Base-by-base conservation (phyloP, 2,113 vertebrate species). In the Psilopogon haemacephalus region DNA sequence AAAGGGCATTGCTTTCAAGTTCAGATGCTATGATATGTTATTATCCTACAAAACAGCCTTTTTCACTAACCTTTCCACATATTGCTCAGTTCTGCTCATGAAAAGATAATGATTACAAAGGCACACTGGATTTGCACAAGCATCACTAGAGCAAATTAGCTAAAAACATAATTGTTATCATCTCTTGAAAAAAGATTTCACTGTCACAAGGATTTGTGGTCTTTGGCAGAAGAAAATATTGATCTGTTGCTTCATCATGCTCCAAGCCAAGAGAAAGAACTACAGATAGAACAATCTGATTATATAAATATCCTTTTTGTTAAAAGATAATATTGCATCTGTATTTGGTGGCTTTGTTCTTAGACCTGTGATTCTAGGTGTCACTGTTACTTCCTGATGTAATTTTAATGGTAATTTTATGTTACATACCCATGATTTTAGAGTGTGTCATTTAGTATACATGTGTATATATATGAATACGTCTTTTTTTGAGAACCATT, bases 1-100 rank as follows among this genome's bases (percentile, higher is more conserved):
- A 90, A 79, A 87, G 44, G 50, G 28, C 32, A 70, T 92, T 75
- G 37, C 55, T 92, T 93, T 90, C 40, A 75, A 72, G n/a, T 86
- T 95, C 38, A 69, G 60, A 67, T 70, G 30, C 14, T 90, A 67
- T 72, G 28, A 55, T 89, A 42, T 26, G 17, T 55, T 84, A 79
- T 84, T 86, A 88, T 86, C 26, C 35, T 55, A 37, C 63, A 82
- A 89, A 89, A 73, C 26, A 86, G 37, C 3, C 44, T 37, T 84
- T 65, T 93, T 37, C 74, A 62, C 55, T 60, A 78, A 90, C 69
- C 33, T 88, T 92, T 55, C 35, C 46, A 67, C 2, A 1, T 30
- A 28, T 46, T 86, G 35, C 59, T 89, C 55, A 35, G 11, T 58
- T 86, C 44, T 69, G 13, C 26, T 76, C 11, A 75, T 76, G 46